Conservation (phyloP, 2,888 invertebrate genomes). For the Nycteola revayana region DNA sequence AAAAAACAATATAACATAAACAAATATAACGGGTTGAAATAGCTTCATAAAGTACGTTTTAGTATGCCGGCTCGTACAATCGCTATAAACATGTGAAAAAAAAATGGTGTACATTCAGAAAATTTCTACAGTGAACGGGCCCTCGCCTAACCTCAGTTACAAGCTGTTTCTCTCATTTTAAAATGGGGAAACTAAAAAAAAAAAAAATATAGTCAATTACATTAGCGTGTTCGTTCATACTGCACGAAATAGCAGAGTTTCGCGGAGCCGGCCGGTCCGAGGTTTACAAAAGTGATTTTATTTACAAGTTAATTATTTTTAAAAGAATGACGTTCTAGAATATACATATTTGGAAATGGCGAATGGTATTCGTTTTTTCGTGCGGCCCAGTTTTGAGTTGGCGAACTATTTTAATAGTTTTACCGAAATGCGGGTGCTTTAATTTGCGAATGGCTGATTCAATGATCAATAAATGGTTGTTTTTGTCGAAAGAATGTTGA, state of each 20-base stretch:
- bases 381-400: not conserved
- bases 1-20: slow-evolving; percentile 35
- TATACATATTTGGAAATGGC: slow-evolving; percentile 12
- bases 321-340: slow-evolving; percentile 19
- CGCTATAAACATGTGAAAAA: slow-evolving; percentile 23
- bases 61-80: slow-evolving; percentile 25
- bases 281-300: slow-evolving; percentile 31
- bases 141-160: slow-evolving; percentile 43
- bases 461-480: too few relatives aligned
- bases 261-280: slow-evolving; percentile 15
- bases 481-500: too few relatives aligned
- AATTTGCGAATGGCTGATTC: too few relatives aligned
- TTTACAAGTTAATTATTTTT: slow-evolving; percentile 35
- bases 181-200: slow-evolving; percentile 52
- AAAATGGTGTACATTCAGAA: slow-evolving; percentile 23
- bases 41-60: slow-evolving; percentile 40
- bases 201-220: slow-evolving; percentile 66
- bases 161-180: slow-evolving; percentile 47
- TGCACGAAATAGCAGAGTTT: slow-evolving; percentile 47
- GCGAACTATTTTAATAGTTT: too few relatives aligned
- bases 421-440: too few relatives aligned
- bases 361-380: slow-evolving; percentile 1
- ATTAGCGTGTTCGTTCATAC: slow-evolving; percentile 61
- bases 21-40: slow-evolving; percentile 34
- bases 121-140: slow-evolving; percentile 27